Evolutionary conservation across 2,113 vertebrate genomes (phyloP).

Genomic region (Camelus dromedarius): DNA sequence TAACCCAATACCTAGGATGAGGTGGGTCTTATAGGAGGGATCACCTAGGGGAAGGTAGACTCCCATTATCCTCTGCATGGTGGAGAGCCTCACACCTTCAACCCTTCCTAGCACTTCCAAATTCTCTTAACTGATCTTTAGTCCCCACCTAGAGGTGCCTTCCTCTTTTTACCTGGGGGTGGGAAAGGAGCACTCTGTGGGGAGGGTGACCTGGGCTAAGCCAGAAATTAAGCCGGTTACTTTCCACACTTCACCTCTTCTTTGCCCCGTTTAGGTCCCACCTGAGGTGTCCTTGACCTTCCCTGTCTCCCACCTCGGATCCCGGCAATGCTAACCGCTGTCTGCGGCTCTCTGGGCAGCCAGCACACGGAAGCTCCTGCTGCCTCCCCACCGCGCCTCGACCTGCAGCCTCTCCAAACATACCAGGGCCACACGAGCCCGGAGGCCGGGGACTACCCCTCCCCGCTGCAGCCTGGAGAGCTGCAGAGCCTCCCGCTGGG

Average conservation of each 20-base stretch:
- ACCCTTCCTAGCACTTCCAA: not conserved
- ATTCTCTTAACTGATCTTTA: not conserved
- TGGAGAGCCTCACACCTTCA: not conserved
- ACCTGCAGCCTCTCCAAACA: slow-evolving; percentile 88
- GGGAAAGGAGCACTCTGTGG: not conserved
- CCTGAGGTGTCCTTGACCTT: slow-evolving; percentile 76
- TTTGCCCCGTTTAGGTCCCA: slow-evolving; percentile 75
- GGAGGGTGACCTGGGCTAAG: not conserved
- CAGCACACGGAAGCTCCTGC: slow-evolving; percentile 88
- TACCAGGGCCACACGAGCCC: slow-evolving; percentile 86
- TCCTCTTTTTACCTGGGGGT: not conserved
- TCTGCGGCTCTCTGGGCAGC: slow-evolving; percentile 89
- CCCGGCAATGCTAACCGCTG: slow-evolving; percentile 90
- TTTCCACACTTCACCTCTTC: slow-evolving; percentile 30
- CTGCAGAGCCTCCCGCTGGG: slow-evolving; percentile 86
- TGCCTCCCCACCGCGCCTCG: slow-evolving; percentile 85
- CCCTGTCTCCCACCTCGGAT: slow-evolving; percentile 74
- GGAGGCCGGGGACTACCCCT: slow-evolving; percentile 83
- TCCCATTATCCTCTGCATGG: not conserved
- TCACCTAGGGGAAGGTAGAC: not conserved
- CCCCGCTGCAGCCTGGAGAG: slow-evolving; percentile 83
- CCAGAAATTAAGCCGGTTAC: not conserved
- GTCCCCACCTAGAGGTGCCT: not conserved
- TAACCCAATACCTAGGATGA: not conserved
- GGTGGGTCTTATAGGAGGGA: not conserved